Percentiles rank a stretch among this genome's conserved stretches.
phyloP scores from a whole-genome alignment of 2,113 vertebrate genomes.

The Eublepharis macularius region DNA sequence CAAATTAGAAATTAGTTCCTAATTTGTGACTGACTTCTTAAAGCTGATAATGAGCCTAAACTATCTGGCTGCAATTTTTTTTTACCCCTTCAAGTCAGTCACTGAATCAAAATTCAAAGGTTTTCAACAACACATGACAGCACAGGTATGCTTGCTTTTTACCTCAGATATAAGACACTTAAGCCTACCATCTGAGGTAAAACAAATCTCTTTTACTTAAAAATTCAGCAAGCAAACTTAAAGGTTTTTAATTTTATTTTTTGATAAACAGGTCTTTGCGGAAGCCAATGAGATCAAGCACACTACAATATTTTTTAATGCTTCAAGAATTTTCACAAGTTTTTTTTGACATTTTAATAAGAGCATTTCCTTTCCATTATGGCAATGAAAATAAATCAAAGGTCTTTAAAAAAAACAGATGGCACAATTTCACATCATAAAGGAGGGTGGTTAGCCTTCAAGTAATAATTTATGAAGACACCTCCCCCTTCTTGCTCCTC shows the following conservation, averaged over 20 bases:
- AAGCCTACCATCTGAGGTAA: background rate
- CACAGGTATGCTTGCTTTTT: background rate
- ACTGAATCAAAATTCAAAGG: background rate
- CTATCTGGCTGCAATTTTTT: background rate
- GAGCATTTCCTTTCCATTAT: constrained; percentile 65
- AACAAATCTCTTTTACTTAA: background rate
- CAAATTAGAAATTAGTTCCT: background rate
- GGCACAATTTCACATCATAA: constrained; percentile 62
- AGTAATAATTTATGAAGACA: constrained; percentile 71
- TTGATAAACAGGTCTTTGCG: background rate
- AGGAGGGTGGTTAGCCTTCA: constrained; percentile 58
- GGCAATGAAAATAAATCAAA: constrained; percentile 56
- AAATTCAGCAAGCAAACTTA: background rate
- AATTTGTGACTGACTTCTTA: constrained; percentile 11
- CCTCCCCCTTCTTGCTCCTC: constrained; percentile 60
- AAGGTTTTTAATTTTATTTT: no score
- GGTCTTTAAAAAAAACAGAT: constrained; percentile 66
- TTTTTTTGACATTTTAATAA: constrained; percentile 36
- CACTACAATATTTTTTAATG: background rate
- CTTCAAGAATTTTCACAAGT: constrained; percentile 31
- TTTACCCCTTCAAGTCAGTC: background rate
- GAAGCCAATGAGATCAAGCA: background rate
- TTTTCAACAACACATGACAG: background rate
- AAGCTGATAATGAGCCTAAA: constrained; percentile 17
- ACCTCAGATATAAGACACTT: background rate